phyloP scores from a whole-genome alignment of 2,888 invertebrate species.

The Liopterus haemorrhoidalis region DNA sequence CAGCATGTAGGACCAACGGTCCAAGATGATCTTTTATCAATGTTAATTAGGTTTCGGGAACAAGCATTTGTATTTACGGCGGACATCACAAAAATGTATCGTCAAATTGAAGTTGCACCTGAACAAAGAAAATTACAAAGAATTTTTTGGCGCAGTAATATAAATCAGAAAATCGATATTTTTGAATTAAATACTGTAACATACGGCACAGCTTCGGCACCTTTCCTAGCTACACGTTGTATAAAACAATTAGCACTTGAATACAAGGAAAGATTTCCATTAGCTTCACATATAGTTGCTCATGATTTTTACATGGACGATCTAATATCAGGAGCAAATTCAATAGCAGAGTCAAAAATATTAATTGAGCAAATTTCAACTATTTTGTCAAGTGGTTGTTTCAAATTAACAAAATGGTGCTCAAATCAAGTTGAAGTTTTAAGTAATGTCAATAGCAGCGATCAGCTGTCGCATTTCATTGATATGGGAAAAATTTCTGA shows the following conservation, averaged over 20 bases:
- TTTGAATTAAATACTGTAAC: conserved; percentile 10
- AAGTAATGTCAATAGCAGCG: conserved; percentile 5
- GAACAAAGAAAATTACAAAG: conserved; percentile 11
- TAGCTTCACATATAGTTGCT: conserved; percentile 7
- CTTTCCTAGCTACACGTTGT: conserved; percentile 11
- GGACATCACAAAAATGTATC: conserved; percentile 13
- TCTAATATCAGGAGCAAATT: conserved; percentile 6
- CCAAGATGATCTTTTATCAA: conserved; percentile 11
- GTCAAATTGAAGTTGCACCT: conserved; percentile 7
- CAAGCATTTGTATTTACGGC: conserved; percentile 11
- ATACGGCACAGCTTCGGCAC: conserved; percentile 3
- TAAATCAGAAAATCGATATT: neutral
- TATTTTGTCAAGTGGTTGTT: conserved; percentile 7
- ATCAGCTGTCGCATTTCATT: neutral
- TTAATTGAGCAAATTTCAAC: conserved; percentile 1
- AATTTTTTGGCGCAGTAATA: conserved; percentile 12
- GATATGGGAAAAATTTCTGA: conserved; percentile 11
- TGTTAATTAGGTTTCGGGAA: conserved; percentile 9
- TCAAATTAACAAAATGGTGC: conserved; percentile 10
- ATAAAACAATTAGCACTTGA: conserved; percentile 12
- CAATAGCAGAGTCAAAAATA: neutral
- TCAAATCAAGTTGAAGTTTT: conserved; percentile 9
- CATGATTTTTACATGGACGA: conserved; percentile 16
- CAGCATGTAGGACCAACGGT: conserved; percentile 7
- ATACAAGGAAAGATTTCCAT: conserved; percentile 6